Percentiles rank a stretch among this genome's conserved stretches.
Evolutionary conservation across 2,113 vertebrate genomes (phyloP).

Genomic region (Talpa occidentalis): DNA sequence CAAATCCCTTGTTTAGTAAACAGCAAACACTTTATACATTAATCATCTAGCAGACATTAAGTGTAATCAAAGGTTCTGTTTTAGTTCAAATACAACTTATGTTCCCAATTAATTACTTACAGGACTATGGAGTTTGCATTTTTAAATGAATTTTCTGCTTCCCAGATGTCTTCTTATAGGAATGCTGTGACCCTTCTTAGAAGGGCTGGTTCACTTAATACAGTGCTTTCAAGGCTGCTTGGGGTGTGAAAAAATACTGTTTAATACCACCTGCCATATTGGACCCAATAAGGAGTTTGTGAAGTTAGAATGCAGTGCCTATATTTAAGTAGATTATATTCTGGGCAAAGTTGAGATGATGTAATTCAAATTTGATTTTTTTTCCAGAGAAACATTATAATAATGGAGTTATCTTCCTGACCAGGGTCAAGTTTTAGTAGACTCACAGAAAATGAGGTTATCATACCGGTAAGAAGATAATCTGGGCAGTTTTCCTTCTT

Average conservation of each 20-base stretch:
- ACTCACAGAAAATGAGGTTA: slow-evolving; percentile 42
- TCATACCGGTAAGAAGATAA: neutral
- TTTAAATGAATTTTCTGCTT: slow-evolving; percentile 76
- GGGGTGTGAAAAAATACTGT: slow-evolving; percentile 66
- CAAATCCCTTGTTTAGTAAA: slow-evolving; percentile 67
- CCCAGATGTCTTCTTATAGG: slow-evolving; percentile 73
- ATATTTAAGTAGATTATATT: slow-evolving; percentile 69
- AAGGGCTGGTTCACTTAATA: slow-evolving; percentile 61
- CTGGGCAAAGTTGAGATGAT: slow-evolving; percentile 72
- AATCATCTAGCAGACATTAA: slow-evolving; percentile 70
- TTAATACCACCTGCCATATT: slow-evolving; percentile 69
- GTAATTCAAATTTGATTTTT: slow-evolving; percentile 72
- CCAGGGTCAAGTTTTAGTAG: slow-evolving; percentile 55
- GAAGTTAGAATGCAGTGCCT: slow-evolving; percentile 50
- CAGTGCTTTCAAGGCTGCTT: slow-evolving; percentile 61
- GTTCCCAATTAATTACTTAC: slow-evolving; percentile 59
- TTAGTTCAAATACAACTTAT: slow-evolving; percentile 72
- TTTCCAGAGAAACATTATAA: slow-evolving; percentile 61
- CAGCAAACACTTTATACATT: slow-evolving; percentile 66
- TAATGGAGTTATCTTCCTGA: slow-evolving; percentile 67
- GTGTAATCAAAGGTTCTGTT: slow-evolving; percentile 66
- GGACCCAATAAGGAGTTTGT: slow-evolving; percentile 61
- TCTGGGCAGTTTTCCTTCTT: slow-evolving; percentile 9
- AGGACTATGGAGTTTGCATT: slow-evolving; percentile 70
- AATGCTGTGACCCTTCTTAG: slow-evolving; percentile 70